Base-by-base conservation (phyloP, 2,797 vertebrate genomes). In the Melanotaenia boesemani region DNA sequence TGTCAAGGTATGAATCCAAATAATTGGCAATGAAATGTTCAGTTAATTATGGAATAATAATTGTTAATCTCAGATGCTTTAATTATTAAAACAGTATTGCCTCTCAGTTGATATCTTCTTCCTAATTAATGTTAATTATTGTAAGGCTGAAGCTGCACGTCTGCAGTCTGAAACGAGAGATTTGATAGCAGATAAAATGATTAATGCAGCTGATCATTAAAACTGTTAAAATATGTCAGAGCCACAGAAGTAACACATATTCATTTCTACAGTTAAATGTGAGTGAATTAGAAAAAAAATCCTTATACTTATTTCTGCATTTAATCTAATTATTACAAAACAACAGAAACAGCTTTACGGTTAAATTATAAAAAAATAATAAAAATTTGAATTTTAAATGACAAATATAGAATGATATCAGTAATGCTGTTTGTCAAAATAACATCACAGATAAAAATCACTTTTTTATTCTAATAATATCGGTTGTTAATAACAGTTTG, bases 21-120 rank as follows among this genome's bases (percentile, higher is more conserved):
- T 60, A 74, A 80, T 80, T 55, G 77, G 76, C 20, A 48, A 32
- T 71, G 63, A 87, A 80, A 74, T 48, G 30, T 85, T 81, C 71
- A 26, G 80, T 91, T 89, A 88, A 86, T 88, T 81, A 81, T 84
- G 66, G 80, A 88, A 84, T 70, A 74, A 85, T 84, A 88, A 90
- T 88, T 77, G 87, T 88, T 69, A 56, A 71, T 84, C 58, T 78
- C 30, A 81, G 86, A 83, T 70, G 77, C 66, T 67, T 70, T 78
- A 86, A 89, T 90, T 87, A 89, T 89, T 72, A 78, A 74, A 84
- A 74, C 18, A 64, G 73, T 55, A 71, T 88, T 85, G 74, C 74
- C 64, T 1, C 68, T 85, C 59, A 77, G 72, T 60, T 75, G 76
- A 86, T 84, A 80, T 22, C 26, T 72, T 63, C 67, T 77, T 46